Conservation (phyloP, 2,888 invertebrate species). For the Autographa pulchrina region DNA sequence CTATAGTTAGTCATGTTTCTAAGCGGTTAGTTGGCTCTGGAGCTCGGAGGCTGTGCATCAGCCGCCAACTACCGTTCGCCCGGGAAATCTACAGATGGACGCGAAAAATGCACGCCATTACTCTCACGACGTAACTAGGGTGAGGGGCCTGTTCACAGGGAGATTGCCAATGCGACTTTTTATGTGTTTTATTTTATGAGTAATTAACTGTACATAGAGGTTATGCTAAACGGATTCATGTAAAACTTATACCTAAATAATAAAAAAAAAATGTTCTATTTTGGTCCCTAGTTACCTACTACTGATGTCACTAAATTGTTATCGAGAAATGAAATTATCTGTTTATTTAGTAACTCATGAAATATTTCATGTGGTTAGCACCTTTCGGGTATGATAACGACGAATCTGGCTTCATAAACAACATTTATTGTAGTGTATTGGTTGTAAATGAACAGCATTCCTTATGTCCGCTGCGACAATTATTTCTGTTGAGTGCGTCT, state of each 20-base stretch:
- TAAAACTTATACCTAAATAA: too few relatives aligned
- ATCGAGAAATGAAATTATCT: too few relatives aligned
- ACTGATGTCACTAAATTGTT: too few relatives aligned
- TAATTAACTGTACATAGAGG: too few relatives aligned
- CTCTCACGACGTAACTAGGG: conserved; percentile 43
- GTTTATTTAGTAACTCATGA: too few relatives aligned
- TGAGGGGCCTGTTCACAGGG: conserved; percentile 40
- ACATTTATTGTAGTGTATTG: not conserved
- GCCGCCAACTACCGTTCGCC: conserved; percentile 39
- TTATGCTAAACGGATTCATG: not conserved
- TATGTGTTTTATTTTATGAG: not conserved
- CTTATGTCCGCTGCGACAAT: conserved; percentile 31
- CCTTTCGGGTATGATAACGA: too few relatives aligned
- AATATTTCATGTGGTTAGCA: too few relatives aligned
- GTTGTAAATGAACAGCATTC: conserved; percentile 18
- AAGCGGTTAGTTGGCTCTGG: conserved; percentile 5
- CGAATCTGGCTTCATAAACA: too few relatives aligned
- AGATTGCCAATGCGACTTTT: conserved; percentile 17
- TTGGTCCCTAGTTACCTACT: too few relatives aligned
- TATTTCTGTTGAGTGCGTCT: conserved; percentile 32
- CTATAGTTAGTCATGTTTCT: not conserved
- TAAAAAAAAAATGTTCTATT: too few relatives aligned
- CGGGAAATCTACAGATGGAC: conserved; percentile 60
- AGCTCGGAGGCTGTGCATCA: conserved; percentile 14
- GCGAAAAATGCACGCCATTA: conserved; percentile 58